Conservation (phyloP, 2,888 invertebrate species). For the Nemoura dubitans region DNA sequence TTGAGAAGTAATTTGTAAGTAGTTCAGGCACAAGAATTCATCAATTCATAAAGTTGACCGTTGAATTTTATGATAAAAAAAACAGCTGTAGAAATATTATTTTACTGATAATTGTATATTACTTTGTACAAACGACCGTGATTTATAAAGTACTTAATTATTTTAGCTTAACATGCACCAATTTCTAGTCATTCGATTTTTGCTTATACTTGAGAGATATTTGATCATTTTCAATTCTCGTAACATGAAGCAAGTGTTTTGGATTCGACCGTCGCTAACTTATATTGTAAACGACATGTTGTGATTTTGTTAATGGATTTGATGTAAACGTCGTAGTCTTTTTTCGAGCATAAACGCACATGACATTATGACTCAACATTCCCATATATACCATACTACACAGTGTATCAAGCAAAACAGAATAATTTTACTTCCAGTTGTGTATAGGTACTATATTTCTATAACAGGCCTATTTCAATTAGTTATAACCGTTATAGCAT, state of each 20-base stretch:
- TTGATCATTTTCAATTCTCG: background rate
- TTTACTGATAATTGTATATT: background rate
- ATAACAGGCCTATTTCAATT: background rate
- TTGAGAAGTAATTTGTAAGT: no score
- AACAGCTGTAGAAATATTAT: no score
- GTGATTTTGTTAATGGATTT: background rate
- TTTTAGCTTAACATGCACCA: background rate
- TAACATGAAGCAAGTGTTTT: background rate
- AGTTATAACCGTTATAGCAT: background rate
- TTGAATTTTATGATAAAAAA: no score
- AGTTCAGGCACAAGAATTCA: no score
- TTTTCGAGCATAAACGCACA: no score
- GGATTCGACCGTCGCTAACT: background rate
- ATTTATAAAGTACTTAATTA: background rate
- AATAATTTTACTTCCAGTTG: background rate
- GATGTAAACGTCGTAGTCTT: no score
- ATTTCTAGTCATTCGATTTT: slow-evolving; percentile 7
- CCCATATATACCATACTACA: background rate
- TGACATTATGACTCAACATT: background rate
- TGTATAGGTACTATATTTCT: background rate
- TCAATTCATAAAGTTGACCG: no score
- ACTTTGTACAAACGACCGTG: background rate
- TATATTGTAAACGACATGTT: background rate
- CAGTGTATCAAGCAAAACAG: background rate
- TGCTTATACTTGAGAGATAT: background rate